A percentile compares a stretch with the other conserved stretches of the same genome.
phyloP scores from a whole-genome alignment of 2,888 invertebrate species.

The Smittia aterrima region DNA sequence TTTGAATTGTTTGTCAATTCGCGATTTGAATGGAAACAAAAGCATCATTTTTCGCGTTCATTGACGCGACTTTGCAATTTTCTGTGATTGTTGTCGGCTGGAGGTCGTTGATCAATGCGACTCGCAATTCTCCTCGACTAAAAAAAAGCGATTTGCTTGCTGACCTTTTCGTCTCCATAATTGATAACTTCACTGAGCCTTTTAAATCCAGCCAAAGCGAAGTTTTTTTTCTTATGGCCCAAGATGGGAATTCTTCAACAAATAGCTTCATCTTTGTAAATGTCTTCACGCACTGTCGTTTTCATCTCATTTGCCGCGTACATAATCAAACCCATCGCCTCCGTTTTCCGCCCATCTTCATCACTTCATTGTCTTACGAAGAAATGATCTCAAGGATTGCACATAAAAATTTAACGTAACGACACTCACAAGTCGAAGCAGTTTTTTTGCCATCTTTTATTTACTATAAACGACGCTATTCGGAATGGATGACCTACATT shows the following conservation, averaged over 20 bases:
- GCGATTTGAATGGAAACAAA: background rate
- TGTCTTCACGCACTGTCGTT: background rate
- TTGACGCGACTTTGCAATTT: background rate
- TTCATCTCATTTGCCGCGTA: background rate
- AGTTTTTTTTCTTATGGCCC: background rate
- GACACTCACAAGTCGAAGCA: constrained; percentile 23
- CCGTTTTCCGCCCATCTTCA: constrained; percentile 5
- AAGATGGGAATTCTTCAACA: background rate
- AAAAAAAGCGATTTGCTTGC: background rate
- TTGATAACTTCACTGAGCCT: constrained; percentile 7
- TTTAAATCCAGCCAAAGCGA: background rate
- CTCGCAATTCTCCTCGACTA: background rate
- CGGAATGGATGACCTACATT: constrained; percentile 28
- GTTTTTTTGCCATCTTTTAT: background rate
- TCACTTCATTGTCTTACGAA: background rate
- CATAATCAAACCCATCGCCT: constrained; percentile 1
- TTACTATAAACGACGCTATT: background rate
- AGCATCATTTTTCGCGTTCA: constrained; percentile 4
- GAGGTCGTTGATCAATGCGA: constrained; percentile 8
- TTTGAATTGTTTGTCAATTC: background rate
- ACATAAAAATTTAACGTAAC: constrained; percentile 10
- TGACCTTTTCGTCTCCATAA: constrained; percentile 11
- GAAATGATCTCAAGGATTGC: background rate
- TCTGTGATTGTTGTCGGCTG: background rate
- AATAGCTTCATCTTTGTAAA: constrained; percentile 8